A percentile compares a stretch with the other conserved stretches of the same genome.
These are phyloP conservation scores for Ancistrus triradiatus DNA, from an alignment of 2,113 vertebrate genomes.

Conservation along the genomic window DNA sequence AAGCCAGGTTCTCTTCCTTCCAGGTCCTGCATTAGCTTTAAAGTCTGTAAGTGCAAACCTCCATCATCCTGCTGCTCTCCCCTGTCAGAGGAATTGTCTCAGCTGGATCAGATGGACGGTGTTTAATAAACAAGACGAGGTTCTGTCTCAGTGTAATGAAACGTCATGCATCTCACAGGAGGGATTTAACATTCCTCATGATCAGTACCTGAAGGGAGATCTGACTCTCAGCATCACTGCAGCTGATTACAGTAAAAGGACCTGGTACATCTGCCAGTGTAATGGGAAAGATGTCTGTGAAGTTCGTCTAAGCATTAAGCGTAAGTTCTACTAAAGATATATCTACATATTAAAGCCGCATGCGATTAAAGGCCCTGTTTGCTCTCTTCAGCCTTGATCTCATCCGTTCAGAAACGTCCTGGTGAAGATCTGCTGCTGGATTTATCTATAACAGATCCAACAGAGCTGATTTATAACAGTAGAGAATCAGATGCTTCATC, in stretches of 20 bases:
- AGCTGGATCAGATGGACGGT: background rate
- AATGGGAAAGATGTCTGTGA: background rate
- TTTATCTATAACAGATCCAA: background rate
- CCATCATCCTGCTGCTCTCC: background rate
- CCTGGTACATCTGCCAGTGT: background rate
- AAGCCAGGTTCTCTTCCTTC: too few species aligned
- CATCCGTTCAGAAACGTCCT: background rate
- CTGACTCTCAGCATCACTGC: constrained; percentile 1
- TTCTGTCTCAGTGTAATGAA: background rate
- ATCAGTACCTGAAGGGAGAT: background rate
- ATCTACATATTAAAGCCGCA: too few species aligned
- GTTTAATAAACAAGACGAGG: background rate
- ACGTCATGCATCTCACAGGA: background rate
- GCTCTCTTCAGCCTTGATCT: background rate
- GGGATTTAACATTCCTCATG: background rate
- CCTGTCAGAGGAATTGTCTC: background rate
- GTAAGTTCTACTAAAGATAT: background rate
- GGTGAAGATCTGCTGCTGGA: background rate
- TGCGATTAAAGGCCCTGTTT: too few species aligned
- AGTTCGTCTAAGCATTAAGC: background rate
- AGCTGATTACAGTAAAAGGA: background rate
- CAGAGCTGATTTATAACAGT: constrained; percentile 1
- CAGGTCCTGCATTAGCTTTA: too few species aligned
- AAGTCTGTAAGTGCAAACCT: too few species aligned
- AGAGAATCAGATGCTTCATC: background rate